These are phyloP conservation scores for Drosophila mayri DNA, from an alignment of 1,140 invertebrate species.

Conservation along the genomic window DNA sequence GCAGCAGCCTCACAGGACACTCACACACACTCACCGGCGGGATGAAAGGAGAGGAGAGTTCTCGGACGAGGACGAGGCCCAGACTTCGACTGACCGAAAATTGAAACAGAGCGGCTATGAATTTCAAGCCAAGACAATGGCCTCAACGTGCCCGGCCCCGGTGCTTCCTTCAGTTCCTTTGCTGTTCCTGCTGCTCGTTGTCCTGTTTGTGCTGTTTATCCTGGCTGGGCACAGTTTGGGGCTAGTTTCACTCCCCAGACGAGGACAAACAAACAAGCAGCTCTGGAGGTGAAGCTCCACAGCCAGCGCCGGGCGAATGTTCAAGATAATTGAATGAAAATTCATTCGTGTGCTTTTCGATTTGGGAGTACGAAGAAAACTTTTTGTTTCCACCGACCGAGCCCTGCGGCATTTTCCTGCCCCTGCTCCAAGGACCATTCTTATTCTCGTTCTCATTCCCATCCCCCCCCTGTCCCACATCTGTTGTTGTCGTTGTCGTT, in stretches of 20 bases:
- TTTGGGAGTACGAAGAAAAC: conserved; percentile 52
- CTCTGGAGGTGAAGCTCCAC: not conserved
- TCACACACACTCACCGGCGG: not conserved
- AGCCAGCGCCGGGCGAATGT: conserved; percentile 53
- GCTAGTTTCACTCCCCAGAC: conserved; percentile 78
- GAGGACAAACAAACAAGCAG: conserved; percentile 55
- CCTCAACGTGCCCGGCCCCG: conserved; percentile 48
- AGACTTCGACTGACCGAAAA: conserved; percentile 59
- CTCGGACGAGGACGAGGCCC: not conserved
- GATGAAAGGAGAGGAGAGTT: not conserved
- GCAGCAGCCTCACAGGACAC: conserved; percentile 13
- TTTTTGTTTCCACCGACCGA: conserved; percentile 26
- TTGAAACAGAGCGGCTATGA: conserved; percentile 82
- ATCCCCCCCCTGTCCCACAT: conserved; percentile 13
- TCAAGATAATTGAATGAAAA: conserved; percentile 83
- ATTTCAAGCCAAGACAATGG: conserved; percentile 80
- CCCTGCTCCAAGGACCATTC: not conserved
- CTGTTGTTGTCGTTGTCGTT: conserved; percentile 5
- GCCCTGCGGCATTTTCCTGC: conserved; percentile 5
- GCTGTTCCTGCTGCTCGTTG: not conserved
- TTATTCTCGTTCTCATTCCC: not conserved
- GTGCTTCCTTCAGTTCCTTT: not conserved
- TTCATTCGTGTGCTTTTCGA: conserved; percentile 82
- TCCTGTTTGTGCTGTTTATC: not conserved
- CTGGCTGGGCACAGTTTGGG: conserved; percentile 44